Evolutionary conservation across 2,797 vertebrate genomes (phyloP), one percentile per base, ranked within the genome.

Genomic region (Octomys mimax): DNA sequence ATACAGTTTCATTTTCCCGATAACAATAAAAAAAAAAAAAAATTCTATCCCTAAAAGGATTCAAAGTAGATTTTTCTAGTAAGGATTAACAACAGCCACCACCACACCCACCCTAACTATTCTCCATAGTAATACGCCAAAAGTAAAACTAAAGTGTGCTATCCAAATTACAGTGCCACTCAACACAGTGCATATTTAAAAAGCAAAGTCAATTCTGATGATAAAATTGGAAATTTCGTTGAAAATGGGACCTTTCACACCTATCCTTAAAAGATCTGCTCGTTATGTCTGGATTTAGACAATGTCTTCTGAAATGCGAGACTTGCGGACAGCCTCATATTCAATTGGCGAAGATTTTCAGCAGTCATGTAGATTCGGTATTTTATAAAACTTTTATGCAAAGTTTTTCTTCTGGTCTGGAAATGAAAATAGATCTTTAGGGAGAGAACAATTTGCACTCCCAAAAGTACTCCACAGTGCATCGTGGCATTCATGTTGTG

Each of bases 41-140:
- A 96, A 82, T 24, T 62, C 64, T 10, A 1, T 78, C 93, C 84
- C 80, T 52, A 93, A 21, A 36, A 93, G 92, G 42, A 39, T 66
- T 94, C 33, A 94, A 96, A 97, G 97, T 61, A 96, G 95, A 95
- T 42, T 70, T 80, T 89, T 96, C 87, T 92, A 70, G 57, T 81
- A 71, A 62, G 93, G 88, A 93, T 97, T 92, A 95, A 77, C 8
- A 49, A 36, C 59, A 57, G 39, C 26, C 95, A 97, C 83, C 97
- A 96, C 81, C 24, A 92, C 7, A 36, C 22, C 77, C 92, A 57
- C 28, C 92, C 96, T 57, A 95, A 94, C 59, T 54, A 91, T 91
- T 80, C 75, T 93, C 92, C 73, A 92, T 10, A 22, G n/a, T 57
- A 36, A 89, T 90, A 77, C 80, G 93, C 62, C 78, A 88, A 96